Base-by-base conservation (phyloP, 2,888 invertebrate genomes). In the Thymelicus sylvestris region DNA sequence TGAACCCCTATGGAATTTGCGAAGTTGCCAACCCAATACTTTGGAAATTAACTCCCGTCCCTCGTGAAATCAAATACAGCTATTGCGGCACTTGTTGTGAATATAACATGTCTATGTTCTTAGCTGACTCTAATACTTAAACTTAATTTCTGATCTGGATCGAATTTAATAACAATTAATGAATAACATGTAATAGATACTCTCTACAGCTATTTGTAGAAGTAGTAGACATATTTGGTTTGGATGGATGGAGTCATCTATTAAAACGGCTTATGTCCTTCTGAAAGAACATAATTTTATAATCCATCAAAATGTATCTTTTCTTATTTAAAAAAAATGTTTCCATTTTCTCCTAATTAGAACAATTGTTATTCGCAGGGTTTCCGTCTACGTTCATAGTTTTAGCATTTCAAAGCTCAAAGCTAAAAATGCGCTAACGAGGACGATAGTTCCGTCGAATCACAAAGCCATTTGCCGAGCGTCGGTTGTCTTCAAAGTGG, bases 31-130 rank as follows among this genome's bases (percentile, higher is more conserved):
- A 72, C 75, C 71, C 67, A 73, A 65, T 72, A 72, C 75, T 74
- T 74, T 69, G 72, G 65, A 75, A 76, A 77, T 78, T 77, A 76
- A 75, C 75, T 71, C 64, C 48, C 66, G 75, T 73, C 74, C 76
- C 73, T 73, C 71, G 67, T 57, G 65, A 75, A 73, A 76, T 75
- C 74, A 74, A 75, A 77, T 77, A 66, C 6, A 44, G 66, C 55
- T 55, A 44, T 24, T 62, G 24, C 31, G 47, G 47, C 63, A 50
- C 24, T 50, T 71, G 61, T 70, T 71, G 55, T 71, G 31, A 31
- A 31, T 31, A 31, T 31, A 31, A 31, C 31, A 31, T 31, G 31
- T 31, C 31, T 31, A 31, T 31, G 31, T 31, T 31, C 31, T 31
- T 31, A 31, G 31, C 31, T 3, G 31, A 19, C 19, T 19, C 19